A percentile compares a stretch with the other conserved stretches of the same genome.
phyloP scores from a whole-genome alignment of 1,140 invertebrate genomes.

The Oscheius sp. region DNA sequence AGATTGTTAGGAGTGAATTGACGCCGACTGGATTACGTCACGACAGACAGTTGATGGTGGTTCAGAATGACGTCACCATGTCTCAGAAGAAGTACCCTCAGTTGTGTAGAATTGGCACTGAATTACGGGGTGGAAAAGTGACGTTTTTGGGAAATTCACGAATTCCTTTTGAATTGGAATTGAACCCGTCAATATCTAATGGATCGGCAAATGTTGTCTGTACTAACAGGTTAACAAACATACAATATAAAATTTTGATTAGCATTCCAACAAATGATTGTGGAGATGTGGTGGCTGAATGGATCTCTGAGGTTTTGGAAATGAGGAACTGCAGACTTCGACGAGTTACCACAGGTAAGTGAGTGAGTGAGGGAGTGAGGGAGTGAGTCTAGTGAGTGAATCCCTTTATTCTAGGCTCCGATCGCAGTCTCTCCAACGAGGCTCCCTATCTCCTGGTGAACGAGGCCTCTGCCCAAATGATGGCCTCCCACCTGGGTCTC shows the following conservation, averaged over 20 bases:
- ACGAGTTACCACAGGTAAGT: constrained; percentile 5
- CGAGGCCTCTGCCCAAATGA: constrained; percentile 72
- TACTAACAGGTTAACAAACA: constrained; percentile 3
- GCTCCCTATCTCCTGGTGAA: constrained; percentile 82
- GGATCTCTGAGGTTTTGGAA: constrained; percentile 75
- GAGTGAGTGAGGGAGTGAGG: no score
- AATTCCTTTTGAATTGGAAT: no score
- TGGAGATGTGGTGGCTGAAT: constrained; percentile 74
- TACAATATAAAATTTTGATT: no score
- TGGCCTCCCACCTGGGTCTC: constrained; percentile 65
- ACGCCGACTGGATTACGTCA: constrained; percentile 19
- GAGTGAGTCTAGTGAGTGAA: no score
- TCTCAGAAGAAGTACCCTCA: constrained; percentile 68
- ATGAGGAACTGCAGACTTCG: constrained; percentile 48
- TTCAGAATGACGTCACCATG: constrained; percentile 38
- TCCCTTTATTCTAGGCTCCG: constrained; percentile 15
- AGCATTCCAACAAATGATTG: constrained; percentile 77
- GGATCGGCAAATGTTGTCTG: constrained; percentile 13
- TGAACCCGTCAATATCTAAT: constrained; percentile 6
- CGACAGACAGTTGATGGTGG: constrained; percentile 20
- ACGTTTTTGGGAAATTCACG: no score
- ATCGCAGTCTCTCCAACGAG: constrained; percentile 77
- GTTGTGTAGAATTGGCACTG: constrained; percentile 70
- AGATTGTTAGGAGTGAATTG: not conserved
- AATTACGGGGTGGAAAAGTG: not conserved